These are phyloP conservation scores for Pseudomyrmex concolor DNA, from an alignment of 1,140 invertebrate genomes.

Conservation along the genomic window DNA sequence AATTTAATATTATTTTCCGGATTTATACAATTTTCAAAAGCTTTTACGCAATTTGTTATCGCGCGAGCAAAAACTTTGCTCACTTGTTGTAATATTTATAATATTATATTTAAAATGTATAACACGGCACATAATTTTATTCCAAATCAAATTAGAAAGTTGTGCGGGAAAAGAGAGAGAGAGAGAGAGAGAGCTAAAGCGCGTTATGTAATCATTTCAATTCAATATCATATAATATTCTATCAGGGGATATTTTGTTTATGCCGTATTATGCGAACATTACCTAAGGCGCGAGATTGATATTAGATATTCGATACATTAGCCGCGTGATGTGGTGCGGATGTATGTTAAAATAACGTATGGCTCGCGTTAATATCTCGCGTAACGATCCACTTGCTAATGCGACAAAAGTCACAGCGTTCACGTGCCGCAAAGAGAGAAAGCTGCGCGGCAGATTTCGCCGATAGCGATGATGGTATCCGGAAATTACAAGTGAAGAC, in stretches of 20 bases:
- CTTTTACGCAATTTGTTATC: not conserved
- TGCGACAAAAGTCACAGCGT: slow-evolving; percentile 32
- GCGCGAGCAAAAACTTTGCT: not conserved
- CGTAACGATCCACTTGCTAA: slow-evolving; percentile 20
- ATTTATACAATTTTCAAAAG: not conserved
- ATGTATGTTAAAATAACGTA: slow-evolving; percentile 9
- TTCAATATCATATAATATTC: not conserved
- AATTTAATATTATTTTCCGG: not conserved
- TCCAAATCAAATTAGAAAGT: not conserved
- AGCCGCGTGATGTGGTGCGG: not conserved
- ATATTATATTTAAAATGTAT: slow-evolving; percentile 11
- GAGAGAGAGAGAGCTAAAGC: too few species aligned
- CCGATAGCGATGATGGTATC: slow-evolving; percentile 45
- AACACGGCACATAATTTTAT: not conserved
- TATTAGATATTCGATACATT: not conserved
- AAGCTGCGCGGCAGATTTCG: slow-evolving; percentile 37
- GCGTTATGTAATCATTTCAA: slow-evolving; percentile 1
- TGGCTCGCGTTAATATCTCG: not conserved
- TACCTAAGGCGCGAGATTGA: slow-evolving; percentile 10
- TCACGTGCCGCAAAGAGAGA: slow-evolving; percentile 23
- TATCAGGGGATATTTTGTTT: slow-evolving; percentile 6
- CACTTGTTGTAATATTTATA: not conserved
- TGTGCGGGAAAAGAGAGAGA: too few species aligned
- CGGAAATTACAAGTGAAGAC: slow-evolving; percentile 47
- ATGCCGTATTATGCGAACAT: not conserved